Conservation (phyloP, 2,797 vertebrate genomes). For the Hemitrygon akajei region DNA sequence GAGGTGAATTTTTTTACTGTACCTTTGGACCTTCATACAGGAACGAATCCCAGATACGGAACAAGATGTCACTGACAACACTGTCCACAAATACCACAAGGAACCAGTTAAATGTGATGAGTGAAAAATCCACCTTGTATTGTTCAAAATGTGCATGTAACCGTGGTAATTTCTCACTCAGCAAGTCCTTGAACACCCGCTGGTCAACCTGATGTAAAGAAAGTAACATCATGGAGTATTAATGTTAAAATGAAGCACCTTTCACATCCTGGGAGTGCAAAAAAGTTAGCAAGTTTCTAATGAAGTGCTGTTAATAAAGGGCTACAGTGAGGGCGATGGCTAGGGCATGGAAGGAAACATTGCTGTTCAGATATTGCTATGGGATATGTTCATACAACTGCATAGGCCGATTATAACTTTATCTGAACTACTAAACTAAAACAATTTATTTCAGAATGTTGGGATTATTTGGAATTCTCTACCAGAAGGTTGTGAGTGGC, state of each 20-base stretch:
- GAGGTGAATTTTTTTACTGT: conserved; percentile 23
- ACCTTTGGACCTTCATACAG: conserved; percentile 97
- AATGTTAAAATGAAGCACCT: neutral
- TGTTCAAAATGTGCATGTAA: conserved; percentile 85
- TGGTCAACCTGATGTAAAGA: conserved; percentile 78
- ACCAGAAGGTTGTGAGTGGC: no score
- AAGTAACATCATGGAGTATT: neutral
- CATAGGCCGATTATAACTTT: neutral
- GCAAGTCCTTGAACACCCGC: conserved; percentile 90
- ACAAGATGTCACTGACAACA: conserved; percentile 87
- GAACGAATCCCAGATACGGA: conserved; percentile 96
- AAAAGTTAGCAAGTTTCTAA: neutral
- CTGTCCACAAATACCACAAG: conserved; percentile 96
- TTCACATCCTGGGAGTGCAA: no score
- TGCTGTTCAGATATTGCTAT: neutral
- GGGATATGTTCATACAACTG: neutral
- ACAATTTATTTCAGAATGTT: no score
- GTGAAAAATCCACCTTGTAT: conserved; percentile 86
- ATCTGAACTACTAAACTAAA: no score
- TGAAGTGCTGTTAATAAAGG: neutral
- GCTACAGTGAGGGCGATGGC: neutral
- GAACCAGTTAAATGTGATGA: conserved; percentile 99
- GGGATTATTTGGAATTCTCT: no score
- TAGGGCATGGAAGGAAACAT: neutral
- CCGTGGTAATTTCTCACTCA: conserved; percentile 89